phyloP scores from a whole-genome alignment of 37 sponge, comb jelly and placozoan species.

The Tethya wilhelma region DNA sequence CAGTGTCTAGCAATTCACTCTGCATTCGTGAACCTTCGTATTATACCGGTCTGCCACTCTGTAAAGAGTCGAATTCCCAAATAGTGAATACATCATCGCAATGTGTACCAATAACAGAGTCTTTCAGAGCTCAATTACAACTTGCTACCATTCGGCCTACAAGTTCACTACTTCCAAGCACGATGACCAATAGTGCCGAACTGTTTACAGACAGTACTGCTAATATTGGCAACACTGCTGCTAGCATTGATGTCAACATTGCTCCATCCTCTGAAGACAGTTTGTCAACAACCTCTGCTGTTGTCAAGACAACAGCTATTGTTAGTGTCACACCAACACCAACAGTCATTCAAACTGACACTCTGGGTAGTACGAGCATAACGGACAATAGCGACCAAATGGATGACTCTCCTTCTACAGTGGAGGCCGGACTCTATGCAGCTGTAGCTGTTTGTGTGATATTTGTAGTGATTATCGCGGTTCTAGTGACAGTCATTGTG shows the following conservation, averaged over 20 bases:
- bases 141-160: no score
- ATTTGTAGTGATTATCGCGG: slow-evolving; percentile 10
- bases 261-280: not conserved
- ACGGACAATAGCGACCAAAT: no score
- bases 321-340: not conserved
- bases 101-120: no score
- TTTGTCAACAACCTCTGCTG: not conserved
- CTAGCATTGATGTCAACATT: not conserved
- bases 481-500: not conserved
- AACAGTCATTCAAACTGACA: not conserved
- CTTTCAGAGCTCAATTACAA: no score
- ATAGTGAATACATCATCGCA: no score
- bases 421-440: slow-evolving; percentile 7
- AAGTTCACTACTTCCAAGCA: no score
- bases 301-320: not conserved
- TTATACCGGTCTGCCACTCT: no score
- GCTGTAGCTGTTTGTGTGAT: slow-evolving; percentile 8
- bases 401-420: no score
- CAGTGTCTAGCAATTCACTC: not conserved
- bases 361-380: no score
- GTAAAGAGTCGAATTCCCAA: no score
- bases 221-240: not conserved
- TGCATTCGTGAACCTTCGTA: slow-evolving; percentile 4
- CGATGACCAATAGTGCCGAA: no score
- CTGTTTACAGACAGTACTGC: no score